Evolutionary conservation across 2,888 invertebrate genomes (phyloP).

Genomic region (Eupeodes latifasciatus): DNA sequence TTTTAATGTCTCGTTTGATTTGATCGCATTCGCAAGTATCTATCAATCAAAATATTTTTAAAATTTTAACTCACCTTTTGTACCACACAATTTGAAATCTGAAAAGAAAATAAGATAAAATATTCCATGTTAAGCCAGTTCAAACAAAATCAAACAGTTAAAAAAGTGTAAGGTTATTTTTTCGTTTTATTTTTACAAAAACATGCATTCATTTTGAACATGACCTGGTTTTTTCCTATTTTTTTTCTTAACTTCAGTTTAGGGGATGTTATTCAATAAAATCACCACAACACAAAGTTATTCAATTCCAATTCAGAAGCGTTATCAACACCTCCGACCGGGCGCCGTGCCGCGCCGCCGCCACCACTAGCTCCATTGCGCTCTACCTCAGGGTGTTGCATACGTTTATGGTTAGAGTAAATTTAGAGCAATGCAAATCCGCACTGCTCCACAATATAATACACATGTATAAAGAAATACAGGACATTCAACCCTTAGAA

Average conservation of each 20-base stretch:
- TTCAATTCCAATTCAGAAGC: constrained; percentile 24
- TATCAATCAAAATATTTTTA: too few species aligned
- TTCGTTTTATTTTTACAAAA: background rate
- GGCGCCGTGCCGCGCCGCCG: too few species aligned
- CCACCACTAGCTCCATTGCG: background rate
- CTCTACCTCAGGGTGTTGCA: background rate
- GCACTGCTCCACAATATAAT: constrained; percentile 12
- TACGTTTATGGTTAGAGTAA: background rate
- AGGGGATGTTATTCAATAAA: constrained; percentile 20
- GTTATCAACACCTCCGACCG: background rate
- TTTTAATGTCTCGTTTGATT: too few species aligned
- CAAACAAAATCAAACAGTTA: too few species aligned
- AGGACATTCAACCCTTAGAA: constrained; percentile 58
- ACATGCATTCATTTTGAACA: constrained; percentile 1
- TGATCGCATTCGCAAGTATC: too few species aligned
- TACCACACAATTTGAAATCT: too few species aligned
- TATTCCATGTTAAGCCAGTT: too few species aligned
- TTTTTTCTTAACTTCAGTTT: background rate
- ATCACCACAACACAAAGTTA: constrained; percentile 20
- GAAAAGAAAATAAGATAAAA: too few species aligned
- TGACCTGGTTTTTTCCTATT: background rate
- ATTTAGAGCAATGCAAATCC: constrained; percentile 67
- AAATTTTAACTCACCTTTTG: too few species aligned
- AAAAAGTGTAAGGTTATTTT: background rate
- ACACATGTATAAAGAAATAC: background rate